Base-by-base conservation (phyloP, 2,888 invertebrate species). In the Synanthedon tipuliformis region DNA sequence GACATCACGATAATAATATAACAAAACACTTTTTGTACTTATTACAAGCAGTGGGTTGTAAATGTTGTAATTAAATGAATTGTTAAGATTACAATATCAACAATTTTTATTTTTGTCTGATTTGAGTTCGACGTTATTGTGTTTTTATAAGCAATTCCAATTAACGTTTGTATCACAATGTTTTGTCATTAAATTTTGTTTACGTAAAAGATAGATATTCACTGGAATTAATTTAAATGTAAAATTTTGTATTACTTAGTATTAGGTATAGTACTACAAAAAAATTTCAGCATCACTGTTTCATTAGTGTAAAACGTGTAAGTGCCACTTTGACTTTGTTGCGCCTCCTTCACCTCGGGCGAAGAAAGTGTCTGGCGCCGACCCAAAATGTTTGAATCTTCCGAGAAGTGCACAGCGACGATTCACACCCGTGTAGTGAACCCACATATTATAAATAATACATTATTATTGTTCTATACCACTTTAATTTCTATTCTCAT, bases 381-480 rank as follows among this genome's bases (percentile, higher is more conserved):
- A 57, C 73, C 82, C 84, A 84, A 78, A 66, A 69, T 64, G 62
- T 70, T 68, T 65, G 65, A 67, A 76, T 78, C 68, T 80, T 81
- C 78, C 67, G 61, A 75, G 81, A 81, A 81, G 72, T 80, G 77
- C 78, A 78, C 7, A 34, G 73, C 34, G 34, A 71, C 66, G 68
- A 71, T 73, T 65, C 59, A 59, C 66, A 62, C 63, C 61, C 40
- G 49, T 56, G 45, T 45, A 45, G 13, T n/a, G 15, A 13, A 45
- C 45, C 45, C 45, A 45, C 45, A 13, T 45, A 15, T 15, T 45
- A 15, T 15, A 15, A n/a, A n/a, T 13, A 45, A 45, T 45, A 7
- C 45, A 13, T 45, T 45, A 45, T 45, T 27, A 27, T 27, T 27
- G 13, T 13, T 15, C 45, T 15, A 23, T 23, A 15, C 15, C 45